Conservation (phyloP, 2,888 invertebrate genomes). For the Aspidapion aeneum region DNA sequence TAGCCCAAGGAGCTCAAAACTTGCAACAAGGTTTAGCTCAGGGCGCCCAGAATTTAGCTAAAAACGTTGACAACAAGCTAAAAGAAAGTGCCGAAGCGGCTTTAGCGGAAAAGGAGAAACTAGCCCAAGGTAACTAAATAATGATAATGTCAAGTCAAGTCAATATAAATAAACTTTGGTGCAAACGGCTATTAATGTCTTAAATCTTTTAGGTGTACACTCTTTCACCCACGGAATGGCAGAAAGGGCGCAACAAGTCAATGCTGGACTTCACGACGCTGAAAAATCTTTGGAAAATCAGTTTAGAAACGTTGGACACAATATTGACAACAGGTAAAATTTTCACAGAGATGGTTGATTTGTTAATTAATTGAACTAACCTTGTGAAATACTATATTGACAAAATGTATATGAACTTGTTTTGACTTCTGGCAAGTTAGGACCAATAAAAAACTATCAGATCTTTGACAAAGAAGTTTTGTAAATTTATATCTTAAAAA, state of each 20-base stretch:
- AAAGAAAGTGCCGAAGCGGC: slow-evolving; percentile 18
- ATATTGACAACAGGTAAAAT: slow-evolving; percentile 19
- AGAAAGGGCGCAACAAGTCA: slow-evolving; percentile 28
- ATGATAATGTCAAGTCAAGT: no score
- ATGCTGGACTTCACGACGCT: slow-evolving; percentile 30
- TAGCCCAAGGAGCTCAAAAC: slow-evolving; percentile 20
- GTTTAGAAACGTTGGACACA: slow-evolving; percentile 27
- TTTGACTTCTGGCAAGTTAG: no score
- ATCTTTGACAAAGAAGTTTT: no score
- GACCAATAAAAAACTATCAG: no score
- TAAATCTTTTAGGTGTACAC: slow-evolving; percentile 17
- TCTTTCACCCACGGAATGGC: slow-evolving; percentile 20
- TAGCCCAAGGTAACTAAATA: slow-evolving; percentile 14
- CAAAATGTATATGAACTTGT: no score
- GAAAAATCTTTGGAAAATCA: slow-evolving; percentile 29
- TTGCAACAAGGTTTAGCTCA: no score
- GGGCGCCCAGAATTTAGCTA: slow-evolving; percentile 20
- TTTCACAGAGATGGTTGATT: no score
- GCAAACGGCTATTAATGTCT: background rate
- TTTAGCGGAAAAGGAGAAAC: slow-evolving; percentile 18
- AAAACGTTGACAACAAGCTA: slow-evolving; percentile 22
- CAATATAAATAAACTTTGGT: slow-evolving; percentile 4
- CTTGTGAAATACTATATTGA: no score
- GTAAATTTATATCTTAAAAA: no score
- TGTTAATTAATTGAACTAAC: no score